A percentile compares a stretch with the other conserved stretches of the same genome.
Evolutionary conservation across 2,797 vertebrate species (phyloP).

Genomic region (Enteromius anoplus): DNA sequence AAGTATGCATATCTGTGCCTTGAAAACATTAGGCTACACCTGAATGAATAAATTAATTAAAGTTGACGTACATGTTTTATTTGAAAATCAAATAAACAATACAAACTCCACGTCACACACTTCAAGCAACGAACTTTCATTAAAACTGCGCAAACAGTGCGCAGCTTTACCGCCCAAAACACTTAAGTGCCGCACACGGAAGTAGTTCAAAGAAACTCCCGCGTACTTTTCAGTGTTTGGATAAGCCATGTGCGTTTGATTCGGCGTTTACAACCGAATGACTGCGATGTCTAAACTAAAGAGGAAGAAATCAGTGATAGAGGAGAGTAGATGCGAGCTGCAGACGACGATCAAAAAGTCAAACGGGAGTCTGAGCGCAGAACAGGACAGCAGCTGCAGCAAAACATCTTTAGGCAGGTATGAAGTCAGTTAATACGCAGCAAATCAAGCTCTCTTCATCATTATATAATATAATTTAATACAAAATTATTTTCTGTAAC

Average conservation of each 20-base stretch:
- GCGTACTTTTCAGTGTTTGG: constrained; percentile 15
- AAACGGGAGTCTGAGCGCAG: neutral
- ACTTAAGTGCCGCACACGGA: constrained; percentile 54
- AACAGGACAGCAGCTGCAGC: neutral
- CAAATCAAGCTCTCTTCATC: neutral
- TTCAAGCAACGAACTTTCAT: neutral
- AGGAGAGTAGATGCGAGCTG: constrained; percentile 33
- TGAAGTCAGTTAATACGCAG: neutral
- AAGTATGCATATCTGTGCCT: neutral
- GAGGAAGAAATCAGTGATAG: constrained; percentile 57
- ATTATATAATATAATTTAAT: neutral
- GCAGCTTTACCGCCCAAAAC: constrained; percentile 23
- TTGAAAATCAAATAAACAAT: neutral
- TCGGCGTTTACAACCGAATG: constrained; percentile 62
- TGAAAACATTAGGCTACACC: neutral
- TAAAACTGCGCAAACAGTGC: constrained; percentile 19
- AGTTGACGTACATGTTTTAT: too few species aligned
- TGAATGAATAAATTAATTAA: neutral
- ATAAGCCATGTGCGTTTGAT: neutral
- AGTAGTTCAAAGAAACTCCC: constrained; percentile 47
- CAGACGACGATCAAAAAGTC: neutral
- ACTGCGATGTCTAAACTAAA: constrained; percentile 69
- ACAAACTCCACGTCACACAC: too few species aligned
- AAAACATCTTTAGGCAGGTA: neutral
- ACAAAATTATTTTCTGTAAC: neutral